A percentile compares a stretch with the other conserved stretches of the same genome.
phyloP scores from a whole-genome alignment of 2,888 invertebrate genomes.

The Phlogophora meticulosa region DNA sequence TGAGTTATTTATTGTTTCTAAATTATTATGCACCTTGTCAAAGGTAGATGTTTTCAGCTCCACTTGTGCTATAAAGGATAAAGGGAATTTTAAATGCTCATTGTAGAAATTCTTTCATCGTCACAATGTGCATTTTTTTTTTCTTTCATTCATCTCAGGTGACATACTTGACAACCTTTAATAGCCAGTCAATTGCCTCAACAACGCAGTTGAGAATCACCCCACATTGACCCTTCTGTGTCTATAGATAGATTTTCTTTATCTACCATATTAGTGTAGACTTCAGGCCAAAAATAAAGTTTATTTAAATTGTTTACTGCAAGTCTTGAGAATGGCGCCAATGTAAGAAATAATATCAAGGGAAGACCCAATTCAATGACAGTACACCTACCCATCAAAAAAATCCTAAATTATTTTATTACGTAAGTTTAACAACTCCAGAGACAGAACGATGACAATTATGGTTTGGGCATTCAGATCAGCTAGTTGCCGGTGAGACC shows the following conservation, averaged over 20 bases:
- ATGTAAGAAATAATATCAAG: background rate
- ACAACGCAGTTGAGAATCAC: slow-evolving; percentile 58
- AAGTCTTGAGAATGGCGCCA: background rate
- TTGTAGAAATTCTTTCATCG: background rate
- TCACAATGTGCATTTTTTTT: background rate
- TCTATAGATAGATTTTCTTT: slow-evolving; percentile 71
- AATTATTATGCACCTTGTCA: background rate
- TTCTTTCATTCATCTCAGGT: background rate
- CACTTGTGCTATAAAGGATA: background rate
- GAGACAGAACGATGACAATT: slow-evolving; percentile 35
- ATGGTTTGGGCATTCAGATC: slow-evolving; percentile 83
- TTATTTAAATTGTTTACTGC: background rate
- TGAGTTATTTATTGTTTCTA: background rate
- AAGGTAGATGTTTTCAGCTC: background rate
- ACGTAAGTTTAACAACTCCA: background rate
- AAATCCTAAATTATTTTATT: background rate
- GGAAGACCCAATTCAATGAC: background rate
- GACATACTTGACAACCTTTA: slow-evolving; percentile 46
- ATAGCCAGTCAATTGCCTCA: slow-evolving; percentile 62
- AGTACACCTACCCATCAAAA: too few relatives aligned
- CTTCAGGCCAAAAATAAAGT: slow-evolving; percentile 29
- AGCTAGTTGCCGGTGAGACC: slow-evolving; percentile 86
- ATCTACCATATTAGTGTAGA: slow-evolving; percentile 52
- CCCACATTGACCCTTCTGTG: slow-evolving; percentile 70
- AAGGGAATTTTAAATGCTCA: background rate